phyloP scores from a whole-genome alignment of 2,797 vertebrate species.

The Crocodylus rhombifer region DNA sequence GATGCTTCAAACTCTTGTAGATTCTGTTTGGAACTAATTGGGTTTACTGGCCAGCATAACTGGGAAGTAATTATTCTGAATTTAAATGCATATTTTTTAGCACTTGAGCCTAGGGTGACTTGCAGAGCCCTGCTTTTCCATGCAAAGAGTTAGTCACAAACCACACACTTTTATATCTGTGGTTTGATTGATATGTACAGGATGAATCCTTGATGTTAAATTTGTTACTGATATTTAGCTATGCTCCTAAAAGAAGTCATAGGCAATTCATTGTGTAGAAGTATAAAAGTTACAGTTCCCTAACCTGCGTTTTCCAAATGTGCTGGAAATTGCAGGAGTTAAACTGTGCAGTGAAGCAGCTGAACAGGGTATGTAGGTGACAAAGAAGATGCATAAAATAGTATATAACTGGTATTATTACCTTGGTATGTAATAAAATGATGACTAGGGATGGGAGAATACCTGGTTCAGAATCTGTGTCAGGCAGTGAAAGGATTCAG shows the following conservation, averaged over 20 bases:
- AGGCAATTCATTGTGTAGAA: not conserved
- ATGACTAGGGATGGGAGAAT: not conserved
- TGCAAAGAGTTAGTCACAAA: not conserved
- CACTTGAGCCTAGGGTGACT: not conserved
- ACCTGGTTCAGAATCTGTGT: not conserved
- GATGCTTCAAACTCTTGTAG: not conserved
- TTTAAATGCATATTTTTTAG: not conserved
- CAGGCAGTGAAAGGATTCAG: not conserved
- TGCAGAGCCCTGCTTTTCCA: not conserved
- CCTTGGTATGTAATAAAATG: not conserved
- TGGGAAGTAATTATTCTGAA: not conserved
- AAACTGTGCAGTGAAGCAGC: not conserved
- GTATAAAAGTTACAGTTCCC: not conserved
- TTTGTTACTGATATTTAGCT: not conserved
- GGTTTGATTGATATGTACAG: constrained; percentile 6
- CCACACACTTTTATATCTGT: not conserved
- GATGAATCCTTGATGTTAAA: not conserved
- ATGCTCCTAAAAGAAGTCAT: not conserved
- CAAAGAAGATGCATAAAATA: not conserved
- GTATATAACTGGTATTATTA: not conserved
- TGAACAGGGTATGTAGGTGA: not conserved
- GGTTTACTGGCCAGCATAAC: not conserved
- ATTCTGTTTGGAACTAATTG: not conserved
- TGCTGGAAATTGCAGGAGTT: constrained; percentile 51
- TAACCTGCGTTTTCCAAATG: constrained; percentile 1